A percentile compares a stretch with the other conserved stretches of the same genome.
Evolutionary conservation across 1,140 invertebrate genomes (phyloP).

Genomic region (Dryas iulia): DNA sequence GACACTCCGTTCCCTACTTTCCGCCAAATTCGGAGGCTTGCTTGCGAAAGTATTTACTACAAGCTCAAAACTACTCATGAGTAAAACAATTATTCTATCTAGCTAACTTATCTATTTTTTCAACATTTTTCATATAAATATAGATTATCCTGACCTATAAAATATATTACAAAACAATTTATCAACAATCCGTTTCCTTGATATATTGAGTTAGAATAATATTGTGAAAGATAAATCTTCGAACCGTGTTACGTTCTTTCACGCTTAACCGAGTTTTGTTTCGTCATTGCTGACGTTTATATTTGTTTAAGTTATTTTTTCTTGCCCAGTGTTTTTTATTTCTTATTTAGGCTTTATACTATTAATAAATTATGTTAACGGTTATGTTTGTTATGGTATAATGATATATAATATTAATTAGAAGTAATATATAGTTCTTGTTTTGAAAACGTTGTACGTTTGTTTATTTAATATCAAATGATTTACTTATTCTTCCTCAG

Average conservation of each 20-base stretch:
- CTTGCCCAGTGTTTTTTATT: not conserved
- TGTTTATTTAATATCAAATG: no score
- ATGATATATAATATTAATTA: no score
- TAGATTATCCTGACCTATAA: not conserved
- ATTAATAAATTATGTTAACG: not conserved
- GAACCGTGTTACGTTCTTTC: constrained; percentile 55
- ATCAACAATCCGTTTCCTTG: constrained; percentile 14
- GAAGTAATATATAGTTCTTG: no score
- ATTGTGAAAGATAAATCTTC: constrained; percentile 45
- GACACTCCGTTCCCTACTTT: no score
- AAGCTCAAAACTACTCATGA: no score
- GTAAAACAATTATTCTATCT: no score
- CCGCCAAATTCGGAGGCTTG: no score
- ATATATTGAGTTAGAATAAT: constrained; percentile 4
- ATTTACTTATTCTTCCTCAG: no score
- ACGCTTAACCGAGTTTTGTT: constrained; percentile 56
- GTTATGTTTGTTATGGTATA: not conserved
- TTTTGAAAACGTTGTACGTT: no score
- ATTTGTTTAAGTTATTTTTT: constrained; percentile 3
- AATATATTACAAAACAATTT: not conserved
- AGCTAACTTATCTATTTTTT: no score
- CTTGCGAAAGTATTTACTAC: no score
- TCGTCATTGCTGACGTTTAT: constrained; percentile 44
- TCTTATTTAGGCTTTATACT: not conserved
- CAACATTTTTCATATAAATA: not conserved